A percentile compares a stretch with the other conserved stretches of the same genome.
Conservation (phyloP, 1,140 invertebrate species). For the Drosophila pachea region DNA sequence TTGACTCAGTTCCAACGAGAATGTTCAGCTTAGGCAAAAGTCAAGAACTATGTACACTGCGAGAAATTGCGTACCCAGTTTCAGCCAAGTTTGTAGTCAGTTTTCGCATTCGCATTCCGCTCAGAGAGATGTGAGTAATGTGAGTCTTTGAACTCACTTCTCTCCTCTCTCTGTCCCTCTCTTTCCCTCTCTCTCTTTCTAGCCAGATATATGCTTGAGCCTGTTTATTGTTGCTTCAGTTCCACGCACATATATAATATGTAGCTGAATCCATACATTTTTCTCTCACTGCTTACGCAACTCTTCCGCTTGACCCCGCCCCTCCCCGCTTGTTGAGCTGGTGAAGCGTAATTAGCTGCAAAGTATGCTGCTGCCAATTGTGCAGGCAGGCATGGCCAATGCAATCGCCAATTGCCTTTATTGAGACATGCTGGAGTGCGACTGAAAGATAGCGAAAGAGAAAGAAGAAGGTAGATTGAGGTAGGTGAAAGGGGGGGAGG, state of each 20-base stretch:
- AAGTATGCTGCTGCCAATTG: slow-evolving; percentile 55
- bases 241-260: too few species aligned
- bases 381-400: slow-evolving; percentile 34
- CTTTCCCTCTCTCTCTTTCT: too few species aligned
- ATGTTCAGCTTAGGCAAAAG: slow-evolving; percentile 31
- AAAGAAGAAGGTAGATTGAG: neutral
- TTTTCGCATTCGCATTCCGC: too few species aligned
- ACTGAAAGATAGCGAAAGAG: neutral
- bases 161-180: too few species aligned
- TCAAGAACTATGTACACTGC: slow-evolving; percentile 3
- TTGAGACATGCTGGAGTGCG: slow-evolving; percentile 27
- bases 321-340: slow-evolving; percentile 22
- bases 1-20: slow-evolving; percentile 34
- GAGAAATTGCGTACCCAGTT: neutral
- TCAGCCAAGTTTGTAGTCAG: too few species aligned
- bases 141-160: too few species aligned
- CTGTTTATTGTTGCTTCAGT: too few species aligned
- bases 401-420: slow-evolving; percentile 37
- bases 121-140: too few species aligned
- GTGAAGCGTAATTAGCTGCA: slow-evolving; percentile 63
- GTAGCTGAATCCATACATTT: too few species aligned
- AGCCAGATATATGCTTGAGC: too few species aligned
- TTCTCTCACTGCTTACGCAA: neutral
- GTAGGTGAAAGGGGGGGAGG: too few species aligned
- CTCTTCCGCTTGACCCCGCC: too few species aligned